Evolutionary conservation across 1,140 invertebrate species (phyloP), one percentile per base, ranked within the genome.

Genomic region (Musca vetustissima): DNA sequence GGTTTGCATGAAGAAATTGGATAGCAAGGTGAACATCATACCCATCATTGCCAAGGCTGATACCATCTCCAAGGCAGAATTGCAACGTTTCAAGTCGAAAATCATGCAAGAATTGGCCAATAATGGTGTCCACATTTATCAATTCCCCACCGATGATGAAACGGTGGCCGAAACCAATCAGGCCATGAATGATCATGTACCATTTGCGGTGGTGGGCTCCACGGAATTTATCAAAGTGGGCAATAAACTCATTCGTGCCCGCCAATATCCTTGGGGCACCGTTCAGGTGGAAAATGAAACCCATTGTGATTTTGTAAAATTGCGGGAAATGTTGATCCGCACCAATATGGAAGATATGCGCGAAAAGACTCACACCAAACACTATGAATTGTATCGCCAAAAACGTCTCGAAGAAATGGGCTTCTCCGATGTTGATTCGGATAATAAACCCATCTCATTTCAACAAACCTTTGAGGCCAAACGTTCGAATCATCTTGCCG

Each of bases 271-370:
- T 14, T 99, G 98, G 98, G 98, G 98, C 57, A 98, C 96, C 6
- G 98, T 99, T 7, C 96, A 98, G 65, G 97, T 99, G 69, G 98
- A 99, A 85, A 99, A 99, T 85, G 97, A 99, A 86, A 91, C 91
- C 14, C 98, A 99, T 85, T 99, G 98, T 83, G 98, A 99, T 85
- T 99, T 99, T 86, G 95, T 98, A 8, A 98, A 98, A 85, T 86
- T 99, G 14, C 89, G 98, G 47, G 98, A 99, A 85, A 99, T 99
- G 94, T 82, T 99, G 64, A 96, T 99, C 73, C 88, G 97, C 73
- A 98, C 96, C 4, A 99, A 99, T 82, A 99, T 99, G 95, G 97
- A 99, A 85, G 97, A 99, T 83, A 93, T 99, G 90, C 87, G 96
- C 71, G 97, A 99, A 82, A 94, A 96, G 84, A 99, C 98, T 15